Evolutionary conservation across 2,113 vertebrate genomes (phyloP).

Genomic region (Zosterops borbonicus): DNA sequence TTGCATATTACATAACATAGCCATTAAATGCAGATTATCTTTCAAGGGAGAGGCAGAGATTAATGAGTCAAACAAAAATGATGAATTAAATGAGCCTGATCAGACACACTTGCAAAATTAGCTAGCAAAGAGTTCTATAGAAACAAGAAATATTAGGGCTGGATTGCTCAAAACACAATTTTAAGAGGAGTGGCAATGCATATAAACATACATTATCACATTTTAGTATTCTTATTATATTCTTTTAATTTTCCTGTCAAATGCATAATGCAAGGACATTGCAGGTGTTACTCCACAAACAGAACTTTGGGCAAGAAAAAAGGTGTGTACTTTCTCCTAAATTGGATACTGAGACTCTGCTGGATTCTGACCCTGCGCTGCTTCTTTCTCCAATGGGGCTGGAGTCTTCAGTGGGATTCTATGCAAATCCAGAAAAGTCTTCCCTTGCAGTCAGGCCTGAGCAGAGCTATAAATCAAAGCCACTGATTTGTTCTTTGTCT

Average conservation of each 20-base stretch:
- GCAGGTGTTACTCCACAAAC: neutral
- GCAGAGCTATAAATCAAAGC: slow-evolving; percentile 44
- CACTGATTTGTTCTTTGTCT: slow-evolving; percentile 38
- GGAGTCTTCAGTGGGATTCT: neutral
- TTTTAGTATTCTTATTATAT: neutral
- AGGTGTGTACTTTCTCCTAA: neutral
- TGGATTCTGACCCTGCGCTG: neutral
- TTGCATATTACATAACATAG: slow-evolving; percentile 68
- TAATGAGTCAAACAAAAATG: slow-evolving; percentile 73
- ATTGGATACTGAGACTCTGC: neutral
- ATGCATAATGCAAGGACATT: neutral
- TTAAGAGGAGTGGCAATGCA: slow-evolving; percentile 32
- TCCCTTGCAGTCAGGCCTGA: neutral
- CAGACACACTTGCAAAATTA: slow-evolving; percentile 64
- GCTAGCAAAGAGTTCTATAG: slow-evolving; percentile 32
- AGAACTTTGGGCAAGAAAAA: neutral
- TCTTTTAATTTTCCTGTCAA: slow-evolving; percentile 8
- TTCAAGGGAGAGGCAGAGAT: slow-evolving; percentile 70
- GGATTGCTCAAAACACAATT: slow-evolving; percentile 62
- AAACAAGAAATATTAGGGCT: slow-evolving; percentile 59
- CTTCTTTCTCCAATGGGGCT: neutral
- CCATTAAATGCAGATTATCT: slow-evolving; percentile 73
- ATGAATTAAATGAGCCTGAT: slow-evolving; percentile 67
- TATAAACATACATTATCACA: slow-evolving; percentile 42
- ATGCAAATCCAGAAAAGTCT: neutral